These are phyloP conservation scores for Melanostigma gelatinosum DNA, from an alignment of 2,113 vertebrate genomes.

Conservation along the genomic window DNA sequence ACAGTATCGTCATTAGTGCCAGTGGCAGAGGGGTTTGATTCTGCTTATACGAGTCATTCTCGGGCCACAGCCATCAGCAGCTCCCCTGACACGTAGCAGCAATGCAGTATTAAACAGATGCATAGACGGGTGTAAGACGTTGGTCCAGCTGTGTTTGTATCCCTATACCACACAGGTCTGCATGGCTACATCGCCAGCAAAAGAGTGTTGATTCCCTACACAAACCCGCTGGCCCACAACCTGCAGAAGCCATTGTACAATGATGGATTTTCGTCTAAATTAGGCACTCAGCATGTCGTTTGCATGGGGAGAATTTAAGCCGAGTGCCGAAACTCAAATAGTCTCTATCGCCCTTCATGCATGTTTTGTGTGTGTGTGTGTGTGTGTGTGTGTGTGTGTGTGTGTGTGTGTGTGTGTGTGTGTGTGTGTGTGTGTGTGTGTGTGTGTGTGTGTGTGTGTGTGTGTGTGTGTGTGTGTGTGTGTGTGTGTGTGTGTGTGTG, in stretches of 20 bases:
- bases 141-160: constrained; percentile 56
- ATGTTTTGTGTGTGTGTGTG: constrained; percentile 36
- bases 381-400: constrained; percentile 20
- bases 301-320: constrained; percentile 58
- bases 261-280: constrained; percentile 73
- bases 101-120: constrained; percentile 62
- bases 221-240: constrained; percentile 61
- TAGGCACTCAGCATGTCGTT: constrained; percentile 64
- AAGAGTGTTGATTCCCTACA: constrained; percentile 66
- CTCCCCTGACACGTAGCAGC: constrained; percentile 58
- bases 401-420: constrained; percentile 30
- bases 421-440: constrained; percentile 8
- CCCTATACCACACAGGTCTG: constrained; percentile 49
- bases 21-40: constrained; percentile 73
- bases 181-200: constrained; percentile 47
- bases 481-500: constrained; percentile 14
- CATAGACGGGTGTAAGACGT: constrained; percentile 38
- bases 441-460: constrained; percentile 9
- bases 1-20: constrained; percentile 72
- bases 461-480: constrained; percentile 26
- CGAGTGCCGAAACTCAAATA: constrained; percentile 55
- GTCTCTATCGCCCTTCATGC: constrained; percentile 52
- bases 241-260: constrained; percentile 60
- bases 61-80: constrained; percentile 54
- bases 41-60: constrained; percentile 63